Percentiles rank a stretch among this genome's conserved stretches.
Evolutionary conservation across 1,140 invertebrate species (phyloP).

Genomic region (Caenorhabditis remanei): DNA sequence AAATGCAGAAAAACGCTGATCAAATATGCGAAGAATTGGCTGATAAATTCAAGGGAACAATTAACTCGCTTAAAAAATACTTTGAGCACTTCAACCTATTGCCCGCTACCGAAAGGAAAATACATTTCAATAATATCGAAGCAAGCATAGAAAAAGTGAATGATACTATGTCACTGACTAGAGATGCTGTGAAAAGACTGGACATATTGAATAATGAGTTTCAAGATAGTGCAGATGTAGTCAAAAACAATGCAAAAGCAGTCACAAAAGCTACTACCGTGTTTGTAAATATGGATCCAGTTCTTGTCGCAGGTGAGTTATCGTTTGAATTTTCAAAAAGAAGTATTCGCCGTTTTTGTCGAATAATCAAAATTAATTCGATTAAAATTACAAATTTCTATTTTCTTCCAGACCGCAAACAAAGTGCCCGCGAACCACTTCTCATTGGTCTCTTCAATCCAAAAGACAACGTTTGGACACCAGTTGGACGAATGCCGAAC

Average conservation of each 20-base stretch:
- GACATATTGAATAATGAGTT: constrained; percentile 2
- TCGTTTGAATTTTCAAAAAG: background rate
- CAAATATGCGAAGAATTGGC: background rate
- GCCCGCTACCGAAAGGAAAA: background rate
- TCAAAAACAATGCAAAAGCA: background rate
- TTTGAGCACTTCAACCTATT: background rate
- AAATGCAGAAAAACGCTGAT: background rate
- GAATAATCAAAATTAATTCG: background rate
- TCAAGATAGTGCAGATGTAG: background rate
- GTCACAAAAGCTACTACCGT: background rate
- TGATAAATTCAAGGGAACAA: background rate
- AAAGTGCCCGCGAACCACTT: constrained; percentile 17
- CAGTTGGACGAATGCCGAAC: constrained; percentile 36
- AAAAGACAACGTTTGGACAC: background rate
- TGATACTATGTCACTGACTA: background rate
- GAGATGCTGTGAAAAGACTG: background rate
- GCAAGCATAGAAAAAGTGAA: background rate
- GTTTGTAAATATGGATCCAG: constrained; percentile 1
- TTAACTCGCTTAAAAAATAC: background rate
- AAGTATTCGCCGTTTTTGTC: background rate
- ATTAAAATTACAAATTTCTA: no score
- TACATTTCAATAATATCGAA: constrained; percentile 40
- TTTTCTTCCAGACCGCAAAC: background rate
- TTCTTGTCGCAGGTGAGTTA: constrained; percentile 8
- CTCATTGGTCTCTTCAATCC: constrained; percentile 31